Evolutionary conservation across 2,113 vertebrate genomes (phyloP).

Genomic region (Syrrhaptes paradoxus): DNA sequence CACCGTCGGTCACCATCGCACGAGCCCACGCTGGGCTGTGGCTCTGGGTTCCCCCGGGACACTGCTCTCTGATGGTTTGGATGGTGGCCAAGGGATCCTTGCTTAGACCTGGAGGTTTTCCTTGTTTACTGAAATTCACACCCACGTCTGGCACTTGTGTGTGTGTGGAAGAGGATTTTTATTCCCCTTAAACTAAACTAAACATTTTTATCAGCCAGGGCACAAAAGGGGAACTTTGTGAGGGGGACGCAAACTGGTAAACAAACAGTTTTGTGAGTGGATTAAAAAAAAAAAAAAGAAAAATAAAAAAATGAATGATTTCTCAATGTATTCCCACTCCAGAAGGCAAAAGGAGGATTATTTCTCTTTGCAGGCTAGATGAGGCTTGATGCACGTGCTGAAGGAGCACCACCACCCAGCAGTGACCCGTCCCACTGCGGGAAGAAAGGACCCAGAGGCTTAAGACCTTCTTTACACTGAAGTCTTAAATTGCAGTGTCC

Average conservation of each 20-base stretch:
- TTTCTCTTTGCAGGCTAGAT: background rate
- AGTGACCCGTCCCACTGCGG: background rate
- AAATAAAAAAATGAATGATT: background rate
- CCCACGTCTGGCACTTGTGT: background rate
- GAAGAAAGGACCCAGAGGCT: background rate
- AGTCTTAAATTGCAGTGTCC: background rate
- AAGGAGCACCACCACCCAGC: background rate
- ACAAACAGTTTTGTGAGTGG: background rate
- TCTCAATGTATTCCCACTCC: background rate
- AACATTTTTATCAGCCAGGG: background rate
- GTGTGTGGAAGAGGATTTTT: background rate
- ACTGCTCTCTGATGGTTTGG: background rate
- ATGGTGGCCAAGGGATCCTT: background rate
- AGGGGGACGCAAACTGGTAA: background rate
- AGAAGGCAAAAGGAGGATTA: background rate
- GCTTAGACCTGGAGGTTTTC: background rate
- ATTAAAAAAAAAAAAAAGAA: too few species aligned
- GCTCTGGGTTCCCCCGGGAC: background rate
- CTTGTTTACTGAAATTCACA: background rate
- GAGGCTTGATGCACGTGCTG: background rate
- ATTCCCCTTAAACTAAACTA: background rate
- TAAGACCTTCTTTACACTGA: background rate
- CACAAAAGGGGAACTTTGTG: background rate
- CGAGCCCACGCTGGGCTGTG: background rate
- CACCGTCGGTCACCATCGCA: accelerated